Conservation (phyloP, 2,888 invertebrate genomes). For the Erebia ligea region DNA sequence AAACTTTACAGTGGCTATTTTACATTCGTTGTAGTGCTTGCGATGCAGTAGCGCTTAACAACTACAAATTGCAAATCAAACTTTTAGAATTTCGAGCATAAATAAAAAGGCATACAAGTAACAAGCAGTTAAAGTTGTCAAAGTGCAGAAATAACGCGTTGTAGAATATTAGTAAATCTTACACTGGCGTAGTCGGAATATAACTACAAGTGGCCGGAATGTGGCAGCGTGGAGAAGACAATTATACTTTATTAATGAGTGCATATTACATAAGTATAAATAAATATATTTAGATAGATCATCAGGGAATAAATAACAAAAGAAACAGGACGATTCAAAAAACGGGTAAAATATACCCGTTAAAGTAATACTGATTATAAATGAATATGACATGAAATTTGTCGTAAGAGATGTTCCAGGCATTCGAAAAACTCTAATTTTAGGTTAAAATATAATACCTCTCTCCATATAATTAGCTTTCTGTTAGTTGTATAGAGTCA, state of each 20-base stretch:
- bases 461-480: not conserved
- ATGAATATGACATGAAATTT: constrained; percentile 14
- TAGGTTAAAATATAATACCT: constrained; percentile 25
- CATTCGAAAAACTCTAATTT: constrained; percentile 29
- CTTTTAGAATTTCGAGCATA: not conserved
- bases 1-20: constrained; percentile 6
- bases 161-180: constrained; percentile 66
- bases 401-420: constrained; percentile 80
- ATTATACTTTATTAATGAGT: constrained; percentile 38
- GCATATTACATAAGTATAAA: constrained; percentile 25
- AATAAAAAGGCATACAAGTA: constrained; percentile 9
- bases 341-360: not conserved
- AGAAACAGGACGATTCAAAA: constrained; percentile 20
- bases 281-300: constrained; percentile 3
- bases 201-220: constrained; percentile 74
- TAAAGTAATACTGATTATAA: constrained; percentile 24
- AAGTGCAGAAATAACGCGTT: constrained; percentile 18
- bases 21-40: constrained; percentile 4
- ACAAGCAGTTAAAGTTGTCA: constrained; percentile 6
- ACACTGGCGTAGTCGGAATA: constrained; percentile 86
- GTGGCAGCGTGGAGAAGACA: constrained; percentile 76
- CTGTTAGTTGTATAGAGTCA: not conserved
- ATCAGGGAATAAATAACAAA: constrained; percentile 12
- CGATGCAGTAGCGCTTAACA: constrained; percentile 11
- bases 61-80: constrained; percentile 35